Conservation (phyloP, 30 jellyfish, hydroid and myxozoan genomes). For the Turritopsis rubra region DNA sequence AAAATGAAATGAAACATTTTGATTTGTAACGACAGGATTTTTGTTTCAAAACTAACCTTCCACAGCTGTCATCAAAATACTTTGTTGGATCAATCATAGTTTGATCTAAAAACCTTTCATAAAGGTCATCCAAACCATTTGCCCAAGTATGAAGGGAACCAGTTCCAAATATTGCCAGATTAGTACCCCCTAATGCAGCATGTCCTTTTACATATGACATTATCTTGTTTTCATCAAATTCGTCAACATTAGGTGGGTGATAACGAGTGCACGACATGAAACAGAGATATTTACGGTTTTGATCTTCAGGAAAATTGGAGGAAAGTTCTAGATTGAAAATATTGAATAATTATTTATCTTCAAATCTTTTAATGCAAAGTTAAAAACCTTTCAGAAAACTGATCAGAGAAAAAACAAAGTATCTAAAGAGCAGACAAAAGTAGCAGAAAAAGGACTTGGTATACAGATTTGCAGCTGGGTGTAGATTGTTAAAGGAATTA, state of each 20-base stretch:
- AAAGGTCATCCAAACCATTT: conserved; percentile 47
- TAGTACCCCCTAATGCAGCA: conserved; percentile 93
- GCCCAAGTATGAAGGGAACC: conserved; percentile 96
- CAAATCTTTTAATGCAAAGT: too few species aligned
- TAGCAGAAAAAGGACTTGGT: too few species aligned
- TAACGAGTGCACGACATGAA: conserved; percentile 91
- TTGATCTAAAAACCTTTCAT: conserved; percentile 46
- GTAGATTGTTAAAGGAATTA: too few species aligned
- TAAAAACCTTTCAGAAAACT: too few species aligned
- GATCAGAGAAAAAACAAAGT: too few species aligned
- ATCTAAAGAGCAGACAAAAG: too few species aligned
- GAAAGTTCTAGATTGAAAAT: not conserved
- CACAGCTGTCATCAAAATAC: conserved; percentile 79
- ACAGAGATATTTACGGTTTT: conserved; percentile 46
- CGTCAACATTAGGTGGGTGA: conserved; percentile 58
- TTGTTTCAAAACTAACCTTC: conserved; percentile 47
- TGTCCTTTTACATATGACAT: conserved; percentile 64
- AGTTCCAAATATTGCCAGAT: conserved; percentile 90
- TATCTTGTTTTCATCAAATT: conserved; percentile 37
- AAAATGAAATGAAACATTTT: not conserved
- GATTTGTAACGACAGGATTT: too few species aligned
- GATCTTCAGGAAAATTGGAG: conserved; percentile 7
- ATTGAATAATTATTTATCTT: not conserved
- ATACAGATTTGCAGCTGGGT: too few species aligned
- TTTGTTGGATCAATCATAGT: conserved; percentile 46